Percentiles rank a stretch among this genome's conserved stretches.
phyloP scores from a whole-genome alignment of 1,140 invertebrate genomes.

The Drosophila saltans region DNA sequence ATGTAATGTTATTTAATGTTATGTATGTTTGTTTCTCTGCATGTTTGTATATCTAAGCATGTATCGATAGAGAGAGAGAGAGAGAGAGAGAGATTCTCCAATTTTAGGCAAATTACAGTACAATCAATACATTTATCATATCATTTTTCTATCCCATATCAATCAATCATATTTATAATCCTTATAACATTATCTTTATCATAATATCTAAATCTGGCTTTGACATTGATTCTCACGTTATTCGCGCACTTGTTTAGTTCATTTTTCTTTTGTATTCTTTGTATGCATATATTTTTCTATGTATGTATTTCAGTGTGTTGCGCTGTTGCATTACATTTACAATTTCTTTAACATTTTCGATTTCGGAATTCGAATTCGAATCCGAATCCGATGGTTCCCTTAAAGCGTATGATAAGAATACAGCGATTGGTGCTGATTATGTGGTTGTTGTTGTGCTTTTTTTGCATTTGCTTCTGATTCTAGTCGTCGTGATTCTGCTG shows the following conservation, averaged over 20 bases:
- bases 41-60: background rate
- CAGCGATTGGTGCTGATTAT: slow-evolving; percentile 49
- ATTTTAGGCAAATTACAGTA: no score
- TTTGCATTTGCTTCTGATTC: no score
- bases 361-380: background rate
- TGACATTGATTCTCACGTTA: slow-evolving; percentile 2
- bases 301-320: no score
- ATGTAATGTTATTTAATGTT: slow-evolving; percentile 16
- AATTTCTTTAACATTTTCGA: no score
- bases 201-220: background rate
- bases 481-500: no score
- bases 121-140: slow-evolving; percentile 7
- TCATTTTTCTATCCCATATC: background rate
- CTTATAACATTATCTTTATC: background rate
- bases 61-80: background rate
- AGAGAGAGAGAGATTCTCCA: no score
- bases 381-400: slow-evolving; percentile 23
- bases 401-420: slow-evolving; percentile 69
- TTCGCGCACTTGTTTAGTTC: background rate
- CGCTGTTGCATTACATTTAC: no score
- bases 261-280: slow-evolving; percentile 7
- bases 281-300: background rate
- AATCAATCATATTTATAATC: background rate
- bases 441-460: background rate
- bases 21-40: background rate